Base-by-base conservation (phyloP, 2,888 invertebrate species). In the Monochamus alternatus region DNA sequence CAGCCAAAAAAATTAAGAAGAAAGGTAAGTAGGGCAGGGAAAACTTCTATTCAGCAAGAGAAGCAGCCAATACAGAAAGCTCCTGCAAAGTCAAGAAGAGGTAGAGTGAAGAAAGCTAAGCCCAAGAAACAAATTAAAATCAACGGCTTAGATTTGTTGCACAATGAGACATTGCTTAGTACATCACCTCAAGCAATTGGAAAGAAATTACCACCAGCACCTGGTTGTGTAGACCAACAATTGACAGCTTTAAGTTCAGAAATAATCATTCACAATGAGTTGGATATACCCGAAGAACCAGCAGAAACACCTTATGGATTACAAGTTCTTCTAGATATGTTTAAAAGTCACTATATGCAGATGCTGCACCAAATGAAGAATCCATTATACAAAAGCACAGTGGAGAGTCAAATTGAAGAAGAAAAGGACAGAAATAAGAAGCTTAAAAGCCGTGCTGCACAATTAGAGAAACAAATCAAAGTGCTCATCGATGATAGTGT, bases 401-500 rank as follows among this genome's bases (percentile, higher is more conserved):
- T 98, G 5, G 92, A 94, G 77, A 90, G 91, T 5, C 94, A 96
- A 87, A 95, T 98, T 75, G 94, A 95, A 74, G 93, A 93, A 84
- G 97, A 98, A 88, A 95, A 94, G 72, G 86, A 86, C 47, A 92
- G 95, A 75, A 96, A 97, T 89, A 92, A 94, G 84, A 94, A 94
- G 84, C 89, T 97, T 78, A 94, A 95, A 88, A 95, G 93, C 74
- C 93, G 97, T 75, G 95, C 95, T 60, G 95, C 95, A n/a, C 96
- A 97, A 88, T 90, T 98, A 82, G 97, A 98, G 86, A 97, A 97
- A 87, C 97, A 98, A 90, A 97, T 98, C 79, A 95, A 94, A 87
- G 95, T 96, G 76, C 90, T 98, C 79, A 97, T 97, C 81, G 95
- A 96, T 84, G 98, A 98, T 88, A 97, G 98, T 86, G 96, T 97